Percentiles rank a stretch among this genome's conserved stretches.
Evolutionary conservation across 2,113 vertebrate species (phyloP).

Genomic region (Sinocyclocheilus anophthalmus): DNA sequence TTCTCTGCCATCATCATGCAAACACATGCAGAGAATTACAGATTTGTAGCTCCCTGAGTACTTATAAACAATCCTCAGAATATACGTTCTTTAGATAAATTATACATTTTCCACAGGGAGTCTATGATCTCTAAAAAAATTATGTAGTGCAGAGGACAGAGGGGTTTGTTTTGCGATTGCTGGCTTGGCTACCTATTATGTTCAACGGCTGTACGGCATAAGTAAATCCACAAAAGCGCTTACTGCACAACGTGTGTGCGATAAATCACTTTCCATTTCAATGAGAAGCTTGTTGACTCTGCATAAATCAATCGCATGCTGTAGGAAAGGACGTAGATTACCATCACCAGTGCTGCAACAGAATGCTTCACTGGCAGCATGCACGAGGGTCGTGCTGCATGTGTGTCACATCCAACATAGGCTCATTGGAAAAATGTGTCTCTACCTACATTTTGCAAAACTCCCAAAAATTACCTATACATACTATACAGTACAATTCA

Average conservation of each 20-base stretch:
- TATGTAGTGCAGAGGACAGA: not conserved
- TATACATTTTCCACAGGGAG: constrained; percentile 10
- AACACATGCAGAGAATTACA: not conserved
- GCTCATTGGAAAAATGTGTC: not conserved
- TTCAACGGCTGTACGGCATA: constrained; percentile 5
- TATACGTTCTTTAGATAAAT: not conserved
- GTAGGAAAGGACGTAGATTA: constrained; percentile 20
- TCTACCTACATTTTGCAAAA: not conserved
- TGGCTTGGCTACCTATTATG: constrained; percentile 19
- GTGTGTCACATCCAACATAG: not conserved
- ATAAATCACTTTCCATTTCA: constrained; percentile 46
- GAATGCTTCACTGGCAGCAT: constrained; percentile 21
- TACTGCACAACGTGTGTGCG: constrained; percentile 30
- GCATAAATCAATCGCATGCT: constrained; percentile 32
- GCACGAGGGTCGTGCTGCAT: not conserved
- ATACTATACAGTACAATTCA: too few species aligned
- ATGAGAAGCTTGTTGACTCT: constrained; percentile 15
- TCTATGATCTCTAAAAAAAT: constrained; percentile 1
- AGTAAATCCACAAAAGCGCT: constrained; percentile 22
- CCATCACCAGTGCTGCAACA: not conserved
- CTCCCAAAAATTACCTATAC: too few species aligned
- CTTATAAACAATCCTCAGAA: not conserved
- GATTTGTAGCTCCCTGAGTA: not conserved
- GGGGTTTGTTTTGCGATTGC: not conserved
- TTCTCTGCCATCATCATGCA: not conserved